Percentiles rank a stretch among this genome's conserved stretches.
Conservation (phyloP, 2,888 invertebrate genomes). For the Dynastes maya region DNA sequence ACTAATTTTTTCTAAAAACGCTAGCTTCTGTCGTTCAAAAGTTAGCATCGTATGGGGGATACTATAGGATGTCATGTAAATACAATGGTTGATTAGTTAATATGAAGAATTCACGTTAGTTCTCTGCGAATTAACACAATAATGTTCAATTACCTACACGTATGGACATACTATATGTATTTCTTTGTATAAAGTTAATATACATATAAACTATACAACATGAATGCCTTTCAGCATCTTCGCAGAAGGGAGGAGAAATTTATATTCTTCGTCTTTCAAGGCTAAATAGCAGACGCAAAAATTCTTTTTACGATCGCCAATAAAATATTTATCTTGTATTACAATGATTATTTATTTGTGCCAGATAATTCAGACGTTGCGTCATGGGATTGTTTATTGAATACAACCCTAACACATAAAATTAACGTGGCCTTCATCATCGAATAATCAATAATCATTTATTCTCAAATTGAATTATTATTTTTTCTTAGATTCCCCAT, state of each 20-base stretch:
- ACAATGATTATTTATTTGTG: constrained; percentile 19
- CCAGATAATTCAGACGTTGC: constrained; percentile 16
- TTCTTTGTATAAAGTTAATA: too few relatives aligned
- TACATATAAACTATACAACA: too few relatives aligned
- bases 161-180: too few relatives aligned
- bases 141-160: too few relatives aligned
- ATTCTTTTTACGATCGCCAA: constrained; percentile 19
- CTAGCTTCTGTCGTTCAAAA: too few relatives aligned
- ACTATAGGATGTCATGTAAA: too few relatives aligned
- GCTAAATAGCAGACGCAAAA: constrained; percentile 31
- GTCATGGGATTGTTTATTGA: constrained; percentile 20
- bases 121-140: too few relatives aligned
- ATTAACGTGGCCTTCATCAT: constrained; percentile 12
- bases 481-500: constrained; percentile 16
- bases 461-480: constrained; percentile 23
- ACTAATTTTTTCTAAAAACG: too few relatives aligned
- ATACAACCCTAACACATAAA: not conserved
- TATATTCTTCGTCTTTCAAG: constrained; percentile 24
- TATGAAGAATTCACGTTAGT: too few relatives aligned
- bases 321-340: constrained; percentile 31
- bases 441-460: constrained; percentile 7
- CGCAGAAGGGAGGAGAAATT: constrained; percentile 18
- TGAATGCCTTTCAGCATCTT: not conserved
- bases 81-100: too few relatives aligned
- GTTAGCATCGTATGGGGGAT: too few relatives aligned